These are phyloP conservation scores for Chelonus formosanus DNA, from an alignment of 2,888 invertebrate species.

Conservation along the genomic window DNA sequence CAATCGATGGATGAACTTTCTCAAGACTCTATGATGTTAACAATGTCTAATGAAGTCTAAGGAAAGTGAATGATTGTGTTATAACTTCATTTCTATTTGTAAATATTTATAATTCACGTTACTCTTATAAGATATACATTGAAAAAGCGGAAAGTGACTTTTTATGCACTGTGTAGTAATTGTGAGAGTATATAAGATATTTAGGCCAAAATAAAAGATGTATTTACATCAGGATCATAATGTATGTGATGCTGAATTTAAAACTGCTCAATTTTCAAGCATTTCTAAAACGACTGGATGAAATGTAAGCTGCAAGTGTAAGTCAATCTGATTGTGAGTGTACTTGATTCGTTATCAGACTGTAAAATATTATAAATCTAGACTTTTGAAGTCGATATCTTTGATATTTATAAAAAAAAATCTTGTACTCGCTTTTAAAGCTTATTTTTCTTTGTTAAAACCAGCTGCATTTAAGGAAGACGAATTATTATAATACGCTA, in stretches of 20 bases:
- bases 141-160: neutral
- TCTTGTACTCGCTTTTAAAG: neutral
- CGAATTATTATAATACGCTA: no score
- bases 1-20: constrained; percentile 83
- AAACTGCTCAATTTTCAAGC: constrained; percentile 16
- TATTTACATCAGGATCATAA: neutral
- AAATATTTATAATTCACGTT: neutral
- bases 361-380: constrained; percentile 41
- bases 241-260: neutral
- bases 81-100: neutral
- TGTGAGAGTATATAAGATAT: no score
- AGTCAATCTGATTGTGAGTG: neutral
- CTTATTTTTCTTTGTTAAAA: neutral
- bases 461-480: neutral
- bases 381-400: constrained; percentile 10
- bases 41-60: constrained; percentile 84
- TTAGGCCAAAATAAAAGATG: no score
- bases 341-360: constrained; percentile 7
- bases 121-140: no score
- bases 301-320: neutral
- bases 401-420: no score
- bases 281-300: constrained; percentile 3
- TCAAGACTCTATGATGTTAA: constrained; percentile 86
- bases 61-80: neutral
- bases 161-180: no score